phyloP scores from a whole-genome alignment of 2,888 invertebrate genomes.

The Diarsia dahlii region DNA sequence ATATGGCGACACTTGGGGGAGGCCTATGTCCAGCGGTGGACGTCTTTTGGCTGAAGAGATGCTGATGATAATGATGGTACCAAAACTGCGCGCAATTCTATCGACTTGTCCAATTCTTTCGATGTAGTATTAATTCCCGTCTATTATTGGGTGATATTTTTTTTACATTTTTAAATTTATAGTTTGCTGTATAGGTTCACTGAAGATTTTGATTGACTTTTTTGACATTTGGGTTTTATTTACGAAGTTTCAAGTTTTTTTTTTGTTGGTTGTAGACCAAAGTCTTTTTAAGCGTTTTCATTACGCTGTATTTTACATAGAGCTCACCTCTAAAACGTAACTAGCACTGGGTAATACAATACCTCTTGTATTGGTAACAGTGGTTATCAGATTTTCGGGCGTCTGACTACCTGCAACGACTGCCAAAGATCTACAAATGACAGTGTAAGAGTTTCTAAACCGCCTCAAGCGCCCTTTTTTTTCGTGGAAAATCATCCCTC shows the following conservation, averaged over 20 bases:
- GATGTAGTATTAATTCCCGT: background rate
- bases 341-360: too few relatives aligned
- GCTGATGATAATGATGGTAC: too few relatives aligned
- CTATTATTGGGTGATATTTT: background rate
- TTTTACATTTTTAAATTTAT: background rate
- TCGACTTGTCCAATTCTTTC: too few relatives aligned
- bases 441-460: background rate
- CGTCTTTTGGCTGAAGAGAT: too few relatives aligned
- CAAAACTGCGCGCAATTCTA: background rate
- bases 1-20: too few relatives aligned
- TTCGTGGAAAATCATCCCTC: too few relatives aligned
- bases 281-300: background rate
- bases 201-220: constrained; percentile 6
- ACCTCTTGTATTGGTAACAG: too few relatives aligned
- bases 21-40: too few relatives aligned
- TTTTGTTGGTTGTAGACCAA: background rate
- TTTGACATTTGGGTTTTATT: background rate
- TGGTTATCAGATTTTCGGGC: background rate
- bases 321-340: too few relatives aligned
- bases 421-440: background rate
- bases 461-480: too few relatives aligned
- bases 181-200: background rate
- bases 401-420: background rate
- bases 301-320: too few relatives aligned
- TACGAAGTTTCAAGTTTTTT: background rate